These are phyloP conservation scores for Mobula birostris DNA, from an alignment of 2,113 vertebrate species.

Conservation along the genomic window DNA sequence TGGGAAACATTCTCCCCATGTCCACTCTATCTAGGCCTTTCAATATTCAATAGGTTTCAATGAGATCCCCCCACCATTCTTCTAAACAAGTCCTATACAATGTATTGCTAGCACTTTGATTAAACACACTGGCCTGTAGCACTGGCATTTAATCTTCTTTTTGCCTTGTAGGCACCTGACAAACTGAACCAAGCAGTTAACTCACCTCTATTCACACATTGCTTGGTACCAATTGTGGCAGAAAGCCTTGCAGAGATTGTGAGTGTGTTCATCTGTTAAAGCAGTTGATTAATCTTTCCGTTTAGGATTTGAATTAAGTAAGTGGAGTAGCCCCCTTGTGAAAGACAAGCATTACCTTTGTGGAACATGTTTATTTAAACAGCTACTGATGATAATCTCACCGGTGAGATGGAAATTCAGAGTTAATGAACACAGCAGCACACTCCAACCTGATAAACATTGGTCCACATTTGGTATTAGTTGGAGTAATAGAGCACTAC, in stretches of 20 bases:
- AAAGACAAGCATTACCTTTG: neutral
- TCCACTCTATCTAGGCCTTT: no score
- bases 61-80: no score
- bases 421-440: neutral
- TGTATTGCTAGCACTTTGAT: neutral
- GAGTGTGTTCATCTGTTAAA: neutral
- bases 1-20: no score
- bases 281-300: neutral
- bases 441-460: neutral
- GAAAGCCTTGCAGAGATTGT: neutral
- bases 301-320: neutral
- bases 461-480: neutral
- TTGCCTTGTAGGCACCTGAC: neutral
- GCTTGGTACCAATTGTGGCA: neutral
- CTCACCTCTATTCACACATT: neutral
- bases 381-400: neutral
- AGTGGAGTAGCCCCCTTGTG: neutral
- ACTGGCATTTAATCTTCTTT: slow-evolving; percentile 6
- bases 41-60: no score
- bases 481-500: no score
- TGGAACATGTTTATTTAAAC: neutral
- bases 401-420: neutral
- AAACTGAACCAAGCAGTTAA: neutral
- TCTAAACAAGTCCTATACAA: neutral
- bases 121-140: neutral